phyloP scores from a whole-genome alignment of 2,888 invertebrate species.

The Drosophila falleni region DNA sequence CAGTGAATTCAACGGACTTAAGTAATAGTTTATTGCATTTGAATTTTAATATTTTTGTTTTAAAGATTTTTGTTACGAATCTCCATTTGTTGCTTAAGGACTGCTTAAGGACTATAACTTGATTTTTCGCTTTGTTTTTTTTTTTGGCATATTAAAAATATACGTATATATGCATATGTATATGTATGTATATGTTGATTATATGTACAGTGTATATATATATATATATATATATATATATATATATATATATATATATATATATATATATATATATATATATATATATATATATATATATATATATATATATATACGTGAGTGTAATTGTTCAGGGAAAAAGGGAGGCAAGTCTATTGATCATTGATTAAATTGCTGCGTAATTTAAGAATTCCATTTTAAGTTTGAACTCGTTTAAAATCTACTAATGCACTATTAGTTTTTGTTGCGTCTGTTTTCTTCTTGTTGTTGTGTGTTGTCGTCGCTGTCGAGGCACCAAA shows the following conservation, averaged over 20 bases:
- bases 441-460: conserved; percentile 60
- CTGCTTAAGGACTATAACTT: conserved; percentile 48
- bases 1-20: conserved; percentile 50
- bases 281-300: no score
- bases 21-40: conserved; percentile 61
- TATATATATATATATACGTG: conserved; percentile 12
- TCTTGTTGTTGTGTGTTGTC: conserved; percentile 2
- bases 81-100: conserved; percentile 32
- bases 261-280: no score
- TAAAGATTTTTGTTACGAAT: conserved; percentile 14
- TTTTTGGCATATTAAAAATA: conserved; percentile 73
- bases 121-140: conserved; percentile 49
- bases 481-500: conserved; percentile 57
- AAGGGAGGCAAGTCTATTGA: conserved; percentile 37
- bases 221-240: no score
- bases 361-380: conserved; percentile 41
- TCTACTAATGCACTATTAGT: conserved; percentile 77
- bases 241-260: no score
- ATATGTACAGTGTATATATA: conserved; percentile 56
- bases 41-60: neutral
- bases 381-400: conserved; percentile 36
- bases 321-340: conserved; percentile 36
- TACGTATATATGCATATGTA: conserved; percentile 48
- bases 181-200: conserved; percentile 44
- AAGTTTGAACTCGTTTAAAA: conserved; percentile 67